Percentiles rank a stretch among this genome's conserved stretches.
These are phyloP conservation scores for Myocastor coypus DNA, from an alignment of 2,113 vertebrate genomes.

Conservation along the genomic window DNA sequence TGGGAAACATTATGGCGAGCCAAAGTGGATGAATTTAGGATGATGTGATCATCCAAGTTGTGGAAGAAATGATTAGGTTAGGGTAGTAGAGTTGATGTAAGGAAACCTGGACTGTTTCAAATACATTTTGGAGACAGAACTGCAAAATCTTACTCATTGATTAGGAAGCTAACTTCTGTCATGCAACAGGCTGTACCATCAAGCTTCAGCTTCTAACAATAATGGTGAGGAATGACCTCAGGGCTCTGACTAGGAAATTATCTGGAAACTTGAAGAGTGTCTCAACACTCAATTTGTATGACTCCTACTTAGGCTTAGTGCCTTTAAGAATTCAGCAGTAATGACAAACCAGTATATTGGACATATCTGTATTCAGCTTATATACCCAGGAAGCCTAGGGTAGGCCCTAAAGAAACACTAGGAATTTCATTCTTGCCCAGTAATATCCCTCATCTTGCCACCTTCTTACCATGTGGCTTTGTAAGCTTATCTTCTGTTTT, in stretches of 20 bases:
- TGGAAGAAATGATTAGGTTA: not conserved
- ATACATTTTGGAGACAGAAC: not conserved
- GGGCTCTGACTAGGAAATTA: not conserved
- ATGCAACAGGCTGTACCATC: not conserved
- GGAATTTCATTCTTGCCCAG: not conserved
- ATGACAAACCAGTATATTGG: accelerated
- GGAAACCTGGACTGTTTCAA: not conserved
- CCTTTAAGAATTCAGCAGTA: not conserved
- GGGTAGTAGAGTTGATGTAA: not conserved
- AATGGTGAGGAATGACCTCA: not conserved
- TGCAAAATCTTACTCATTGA: not conserved
- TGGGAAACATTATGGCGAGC: not conserved
- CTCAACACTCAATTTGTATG: not conserved
- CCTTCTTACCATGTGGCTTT: not conserved
- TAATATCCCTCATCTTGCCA: too few relatives aligned
- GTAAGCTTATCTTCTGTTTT: not conserved
- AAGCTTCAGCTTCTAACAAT: not conserved
- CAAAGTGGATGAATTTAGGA: not conserved
- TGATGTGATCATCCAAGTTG: not conserved
- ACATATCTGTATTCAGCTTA: not conserved
- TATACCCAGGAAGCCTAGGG: not conserved
- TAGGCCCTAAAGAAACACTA: not conserved
- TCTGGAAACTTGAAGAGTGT: not conserved
- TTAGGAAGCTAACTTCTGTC: not conserved
- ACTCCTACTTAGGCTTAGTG: not conserved